Evolutionary conservation across 1,140 invertebrate genomes (phyloP), one percentile per base, ranked within the genome.

Genomic region (Drosophila pallidifrons): DNA sequence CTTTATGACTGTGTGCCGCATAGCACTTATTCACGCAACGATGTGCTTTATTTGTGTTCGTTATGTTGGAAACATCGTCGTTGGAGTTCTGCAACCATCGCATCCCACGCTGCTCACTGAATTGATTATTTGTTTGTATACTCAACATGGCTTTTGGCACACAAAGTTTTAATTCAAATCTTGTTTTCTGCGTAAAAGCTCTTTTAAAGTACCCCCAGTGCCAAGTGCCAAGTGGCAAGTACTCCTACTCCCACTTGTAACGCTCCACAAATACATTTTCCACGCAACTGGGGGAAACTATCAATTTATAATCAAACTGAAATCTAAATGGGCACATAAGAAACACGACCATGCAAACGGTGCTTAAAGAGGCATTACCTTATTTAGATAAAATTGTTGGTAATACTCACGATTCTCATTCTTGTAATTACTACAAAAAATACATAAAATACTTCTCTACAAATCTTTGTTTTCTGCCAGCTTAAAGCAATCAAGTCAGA

Each of bases 1-100:
- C 74, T 81, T 81, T 81, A 81, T 81, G 74, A 81, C 64, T 81
- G 54, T 54, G 67, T 54, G 67, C 73, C 45, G 73, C 78, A 67
- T 77, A 60, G 69, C 69, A 77, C 64, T 82, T 77, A 79, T 74
- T 64, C 65, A 71, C 28, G 55, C 55, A 72, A 82, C 75, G 74
- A 80, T 77, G 77, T 81, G 81, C 80, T 85, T 85, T 83, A 83
- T 83, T 83, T 83, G 73, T 83, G 68, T 80, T 83, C 75, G 83
- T 85, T 85, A 85, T 85, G 75, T 77, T 79, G 8, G 60, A 81
- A 83, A 77, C 83, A 79, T 82, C 76, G 73, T 63, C 73, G 77
- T 70, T 74, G 76, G 71, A 70, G 76, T 65, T 66, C 68, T 75
- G 46, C 52, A 59, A 30, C 67, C 6, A 13, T 43, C 46, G 1